These are phyloP conservation scores for Xylocopa sonorina DNA, from an alignment of 1,140 invertebrate genomes.

Conservation along the genomic window DNA sequence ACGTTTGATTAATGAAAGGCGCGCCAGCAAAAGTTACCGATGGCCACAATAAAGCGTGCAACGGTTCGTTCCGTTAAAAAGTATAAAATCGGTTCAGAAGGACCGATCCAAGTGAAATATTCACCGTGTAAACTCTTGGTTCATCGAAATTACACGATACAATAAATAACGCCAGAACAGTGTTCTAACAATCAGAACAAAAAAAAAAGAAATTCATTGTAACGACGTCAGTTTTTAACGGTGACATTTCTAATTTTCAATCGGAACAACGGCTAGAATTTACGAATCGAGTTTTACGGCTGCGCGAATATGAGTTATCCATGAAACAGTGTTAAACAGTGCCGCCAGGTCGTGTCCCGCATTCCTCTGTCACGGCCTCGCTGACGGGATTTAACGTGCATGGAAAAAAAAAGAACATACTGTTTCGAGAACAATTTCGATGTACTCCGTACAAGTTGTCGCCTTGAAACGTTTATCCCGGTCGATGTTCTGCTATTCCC, in stretches of 20 bases:
- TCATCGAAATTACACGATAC: no score
- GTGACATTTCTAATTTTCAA: not conserved
- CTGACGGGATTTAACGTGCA: not conserved
- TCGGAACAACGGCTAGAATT: conserved; percentile 53
- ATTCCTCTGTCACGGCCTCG: not conserved
- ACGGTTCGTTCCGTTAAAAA: not conserved
- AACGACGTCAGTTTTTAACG: not conserved
- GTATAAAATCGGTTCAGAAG: not conserved
- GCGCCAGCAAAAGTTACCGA: not conserved
- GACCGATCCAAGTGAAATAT: no score
- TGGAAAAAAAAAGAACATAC: not conserved
- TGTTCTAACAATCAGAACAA: no score
- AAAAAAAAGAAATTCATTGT: no score
- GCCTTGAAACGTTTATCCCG: no score
- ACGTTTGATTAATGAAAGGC: conserved; percentile 2
- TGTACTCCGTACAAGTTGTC: not conserved
- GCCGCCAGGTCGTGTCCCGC: not conserved
- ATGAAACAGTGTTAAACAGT: conserved; percentile 41
- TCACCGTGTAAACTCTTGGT: no score
- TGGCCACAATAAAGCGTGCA: not conserved
- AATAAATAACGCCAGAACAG: no score
- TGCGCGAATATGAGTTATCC: conserved; percentile 33
- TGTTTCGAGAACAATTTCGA: not conserved
- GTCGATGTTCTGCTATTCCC: no score
- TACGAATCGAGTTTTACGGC: conserved; percentile 30